Evolutionary conservation across 2,113 vertebrate species (phyloP), one percentile per base, ranked within the genome.

Genomic region (Struthidea cinerea): DNA sequence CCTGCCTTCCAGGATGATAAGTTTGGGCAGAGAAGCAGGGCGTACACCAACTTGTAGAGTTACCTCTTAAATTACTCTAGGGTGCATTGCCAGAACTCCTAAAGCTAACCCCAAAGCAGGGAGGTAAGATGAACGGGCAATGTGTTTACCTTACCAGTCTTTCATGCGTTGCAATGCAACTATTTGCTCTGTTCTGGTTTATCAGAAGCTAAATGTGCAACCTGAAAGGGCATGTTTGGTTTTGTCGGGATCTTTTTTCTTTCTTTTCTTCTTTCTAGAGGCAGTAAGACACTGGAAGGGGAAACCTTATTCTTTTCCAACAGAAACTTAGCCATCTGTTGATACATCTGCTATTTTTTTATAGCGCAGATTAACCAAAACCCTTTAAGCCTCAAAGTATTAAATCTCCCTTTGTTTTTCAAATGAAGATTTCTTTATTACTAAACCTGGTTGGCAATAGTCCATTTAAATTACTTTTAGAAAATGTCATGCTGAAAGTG

Each of bases 161-260:
- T 79, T 26, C n/a, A 27, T 67, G 15, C 0, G 0, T 32, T 81
- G 26, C 37, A 46, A 23, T 23, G 14, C 57, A 71, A 19, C 9
- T 3, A 6, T 80, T 94, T 74, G 20, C 56, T 70, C 33, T 5
- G 2, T 60, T 85, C 33, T 78, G 67, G 15, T 65, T 90, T 63
- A 13, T 41, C 69, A 52, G 30, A 80, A 93, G 42, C 7, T 46
- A 47, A 39, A 49, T 16, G 5, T 33, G 73, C 46, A 49, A 9
- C 3, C 13, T 83, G 12, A 53, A 21, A 69, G 16, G 20, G 8
- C 10, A 12, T 33, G 10, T 52, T 24, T 46, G 16, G 9, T 53
- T 55, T 74, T 55, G 26, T 50, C 32, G 44, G 22, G 3, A 6
- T 13, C 30, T 70, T 65, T 14, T 14, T 14, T 23, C 7, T 14